Evolutionary conservation across 2,888 invertebrate genomes (phyloP).

Genomic region (Colletes collaris): DNA sequence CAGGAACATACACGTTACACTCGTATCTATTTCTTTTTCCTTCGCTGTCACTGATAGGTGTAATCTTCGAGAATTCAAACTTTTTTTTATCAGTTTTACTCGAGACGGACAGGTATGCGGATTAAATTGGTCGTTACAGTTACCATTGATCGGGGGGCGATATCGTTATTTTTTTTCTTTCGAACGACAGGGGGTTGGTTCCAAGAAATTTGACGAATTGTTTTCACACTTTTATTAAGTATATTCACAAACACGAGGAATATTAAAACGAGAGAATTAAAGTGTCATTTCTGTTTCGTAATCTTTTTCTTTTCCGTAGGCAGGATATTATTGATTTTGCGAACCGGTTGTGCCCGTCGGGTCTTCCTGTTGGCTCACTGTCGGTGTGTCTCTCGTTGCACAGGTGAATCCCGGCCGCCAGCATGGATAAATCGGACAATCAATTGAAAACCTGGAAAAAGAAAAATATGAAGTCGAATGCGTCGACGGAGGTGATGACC

Average conservation of each 20-base stretch:
- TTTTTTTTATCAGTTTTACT: too few relatives aligned
- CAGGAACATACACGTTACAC: too few relatives aligned
- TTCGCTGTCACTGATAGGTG: too few relatives aligned
- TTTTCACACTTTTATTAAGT: background rate
- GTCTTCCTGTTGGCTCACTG: background rate
- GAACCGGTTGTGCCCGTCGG: background rate
- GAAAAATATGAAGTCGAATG: conserved; percentile 64
- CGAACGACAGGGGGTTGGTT: too few relatives aligned
- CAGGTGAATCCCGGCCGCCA: conserved; percentile 22
- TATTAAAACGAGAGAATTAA: too few relatives aligned
- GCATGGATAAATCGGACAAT: conserved; percentile 67
- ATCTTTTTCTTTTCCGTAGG: conserved; percentile 3
- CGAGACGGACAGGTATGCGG: too few relatives aligned
- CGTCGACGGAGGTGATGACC: conserved; percentile 68
- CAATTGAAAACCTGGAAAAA: conserved; percentile 70
- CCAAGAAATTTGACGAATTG: background rate
- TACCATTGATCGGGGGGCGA: background rate
- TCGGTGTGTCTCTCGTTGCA: conserved; percentile 7
- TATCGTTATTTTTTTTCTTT: background rate
- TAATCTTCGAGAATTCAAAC: too few relatives aligned
- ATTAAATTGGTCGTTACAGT: background rate
- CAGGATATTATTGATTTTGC: conserved; percentile 29
- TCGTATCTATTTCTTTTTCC: too few relatives aligned
- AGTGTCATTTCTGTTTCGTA: background rate
- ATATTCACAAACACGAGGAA: background rate